phyloP scores from a whole-genome alignment of 2,113 vertebrate species.

The Gambusia holbrooki region DNA sequence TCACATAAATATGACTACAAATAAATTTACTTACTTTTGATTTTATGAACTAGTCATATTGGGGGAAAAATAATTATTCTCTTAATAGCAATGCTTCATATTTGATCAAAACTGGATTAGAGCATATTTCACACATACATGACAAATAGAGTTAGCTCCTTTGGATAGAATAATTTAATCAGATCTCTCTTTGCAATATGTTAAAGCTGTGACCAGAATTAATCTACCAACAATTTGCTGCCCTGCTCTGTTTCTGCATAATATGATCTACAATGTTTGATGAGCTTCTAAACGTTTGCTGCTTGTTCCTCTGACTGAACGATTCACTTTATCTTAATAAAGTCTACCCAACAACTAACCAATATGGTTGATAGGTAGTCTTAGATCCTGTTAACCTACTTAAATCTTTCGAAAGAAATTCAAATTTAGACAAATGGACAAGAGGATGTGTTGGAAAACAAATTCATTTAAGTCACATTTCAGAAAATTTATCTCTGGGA shows the following conservation, averaged over 20 bases:
- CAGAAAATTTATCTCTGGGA: not conserved
- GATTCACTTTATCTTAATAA: not conserved
- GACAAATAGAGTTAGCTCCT: not conserved
- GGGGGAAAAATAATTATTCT: not conserved
- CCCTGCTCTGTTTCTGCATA: too few relatives aligned
- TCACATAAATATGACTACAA: conserved; percentile 24
- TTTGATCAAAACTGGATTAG: not conserved
- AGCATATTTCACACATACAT: not conserved
- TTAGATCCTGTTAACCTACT: too few relatives aligned
- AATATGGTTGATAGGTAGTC: not conserved
- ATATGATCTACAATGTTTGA: too few relatives aligned
- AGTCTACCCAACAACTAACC: not conserved
- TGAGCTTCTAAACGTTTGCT: not conserved
- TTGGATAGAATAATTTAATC: too few relatives aligned
- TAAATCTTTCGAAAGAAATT: too few relatives aligned
- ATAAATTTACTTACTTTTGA: not conserved
- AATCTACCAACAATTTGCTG: too few relatives aligned
- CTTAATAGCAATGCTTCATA: not conserved
- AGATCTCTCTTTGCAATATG: too few relatives aligned
- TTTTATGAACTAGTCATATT: not conserved
- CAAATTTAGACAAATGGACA: too few relatives aligned
- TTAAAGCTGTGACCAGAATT: too few relatives aligned
- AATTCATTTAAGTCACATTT: not conserved
- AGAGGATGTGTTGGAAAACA: too few relatives aligned
- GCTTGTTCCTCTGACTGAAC: not conserved